A percentile compares a stretch with the other conserved stretches of the same genome.
These are phyloP conservation scores for Lamellibrachia columna DNA, from an alignment of 2,888 invertebrate genomes.

Conservation along the genomic window DNA sequence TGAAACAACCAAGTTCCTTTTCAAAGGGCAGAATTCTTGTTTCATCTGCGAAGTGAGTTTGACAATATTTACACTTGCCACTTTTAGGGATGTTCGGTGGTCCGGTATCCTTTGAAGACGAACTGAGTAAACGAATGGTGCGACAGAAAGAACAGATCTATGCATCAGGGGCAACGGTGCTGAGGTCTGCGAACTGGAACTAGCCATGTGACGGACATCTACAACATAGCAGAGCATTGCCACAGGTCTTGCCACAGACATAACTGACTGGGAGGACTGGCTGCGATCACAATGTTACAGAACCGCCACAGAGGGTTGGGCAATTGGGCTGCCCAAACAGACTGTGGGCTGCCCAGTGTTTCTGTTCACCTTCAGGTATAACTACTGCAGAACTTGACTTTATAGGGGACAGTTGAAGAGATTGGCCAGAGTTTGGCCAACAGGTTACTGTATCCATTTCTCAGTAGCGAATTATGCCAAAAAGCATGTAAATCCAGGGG, in stretches of 20 bases:
- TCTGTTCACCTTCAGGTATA: background rate
- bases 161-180: conserved; percentile 29
- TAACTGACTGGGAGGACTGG: background rate
- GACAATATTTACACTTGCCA: background rate
- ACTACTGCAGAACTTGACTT: background rate
- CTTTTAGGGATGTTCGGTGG: conserved; percentile 16
- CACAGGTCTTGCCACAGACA: background rate
- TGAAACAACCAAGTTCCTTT: too few species aligned
- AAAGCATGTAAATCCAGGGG: background rate
- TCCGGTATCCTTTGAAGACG: conserved; percentile 29
- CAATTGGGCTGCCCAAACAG: background rate
- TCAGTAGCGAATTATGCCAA: background rate
- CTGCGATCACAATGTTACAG: background rate
- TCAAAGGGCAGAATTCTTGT: background rate
- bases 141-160: conserved; percentile 32
- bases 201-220: background rate
- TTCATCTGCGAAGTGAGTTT: background rate
- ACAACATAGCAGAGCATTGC: background rate
- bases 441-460: background rate
- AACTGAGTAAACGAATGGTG: conserved; percentile 29
- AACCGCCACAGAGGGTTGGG: background rate
- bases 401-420: background rate
- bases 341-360: background rate
- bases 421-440: background rate
- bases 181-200: conserved; percentile 31